Base-by-base conservation (phyloP, 2,113 vertebrate species). In the Crotophaga sulcirostris region DNA sequence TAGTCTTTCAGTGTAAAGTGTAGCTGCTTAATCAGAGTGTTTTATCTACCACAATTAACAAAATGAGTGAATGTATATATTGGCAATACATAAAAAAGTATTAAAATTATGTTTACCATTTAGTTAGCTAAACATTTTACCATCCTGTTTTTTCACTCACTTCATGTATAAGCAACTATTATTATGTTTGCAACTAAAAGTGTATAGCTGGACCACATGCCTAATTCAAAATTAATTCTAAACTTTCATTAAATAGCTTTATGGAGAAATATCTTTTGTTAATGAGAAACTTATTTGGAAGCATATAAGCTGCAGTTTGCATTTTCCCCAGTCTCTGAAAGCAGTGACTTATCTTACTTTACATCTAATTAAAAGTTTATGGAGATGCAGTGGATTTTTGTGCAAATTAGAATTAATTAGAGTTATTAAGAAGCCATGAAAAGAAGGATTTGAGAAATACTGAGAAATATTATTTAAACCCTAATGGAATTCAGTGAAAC, bases 401-500 rank as follows among this genome's bases (percentile, higher is more conserved):
- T 98, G 96, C 97, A 98, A 98, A 98, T 98, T 98, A 98, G 98
- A 98, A 98, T 98, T 98, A 98, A 98, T 98, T 98, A 98, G 98
- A 97, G 98, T 98, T 98, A 98, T 98, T 98, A 98, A 98, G 97
- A 97, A 98, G 95, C 97, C 96, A 97, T 98, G 98, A 98, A 98
- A 98, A 98, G 97, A 98, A 98, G 97, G 97, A 98, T 98, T 98
- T 98, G 97, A 98, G 97, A 98, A 98, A 98, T 98, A 98, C 98
- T 98, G 98, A 98, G 98, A 98, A 98, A 98, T 98, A 98, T 98
- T 98, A 98, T 98, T 98, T 98, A 98, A 98, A 98, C 97, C 98
- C 98, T 98, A 98, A 98, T 98, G 98, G 98, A 98, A 98, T 98
- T 98, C 98, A 98, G 98, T 92, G 98, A 98, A 98, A 98, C 98